Conservation (phyloP, 2,888 invertebrate species). For the Drosophila nr. medialis region DNA sequence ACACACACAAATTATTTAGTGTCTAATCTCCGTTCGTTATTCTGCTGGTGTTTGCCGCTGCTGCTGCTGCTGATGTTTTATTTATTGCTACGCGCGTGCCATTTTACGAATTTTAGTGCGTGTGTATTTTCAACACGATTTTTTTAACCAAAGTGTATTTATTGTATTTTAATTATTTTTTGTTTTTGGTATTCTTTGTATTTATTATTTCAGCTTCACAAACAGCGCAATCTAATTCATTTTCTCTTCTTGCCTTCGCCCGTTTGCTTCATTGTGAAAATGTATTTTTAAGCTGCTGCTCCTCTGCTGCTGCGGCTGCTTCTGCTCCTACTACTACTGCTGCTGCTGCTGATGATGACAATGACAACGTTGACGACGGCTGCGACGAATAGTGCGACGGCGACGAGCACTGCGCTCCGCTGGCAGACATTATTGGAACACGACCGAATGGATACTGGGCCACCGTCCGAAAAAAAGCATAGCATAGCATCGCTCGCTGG, state of each 20-base stretch:
- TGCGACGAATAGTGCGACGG: constrained; percentile 68
- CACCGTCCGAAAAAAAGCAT: constrained; percentile 62
- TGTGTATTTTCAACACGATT: constrained; percentile 28
- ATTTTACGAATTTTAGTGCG: constrained; percentile 48
- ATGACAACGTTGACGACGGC: constrained; percentile 78
- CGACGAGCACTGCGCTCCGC: constrained; percentile 69
- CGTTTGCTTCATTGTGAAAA: constrained; percentile 77
- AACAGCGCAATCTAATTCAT: constrained; percentile 54
- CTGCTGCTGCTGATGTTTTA: constrained; percentile 47
- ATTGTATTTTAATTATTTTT: constrained; percentile 19
- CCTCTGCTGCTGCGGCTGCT: constrained; percentile 41
- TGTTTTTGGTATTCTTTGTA: constrained; percentile 38
- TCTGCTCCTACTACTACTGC: constrained; percentile 37
- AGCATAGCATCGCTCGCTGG: constrained; percentile 43
- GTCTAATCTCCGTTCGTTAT: constrained; percentile 31
- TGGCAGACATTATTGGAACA: constrained; percentile 84
- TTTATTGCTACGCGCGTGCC: constrained; percentile 73
- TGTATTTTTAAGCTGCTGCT: constrained; percentile 75
- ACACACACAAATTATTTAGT: constrained; percentile 27
- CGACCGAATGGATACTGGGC: constrained; percentile 85
- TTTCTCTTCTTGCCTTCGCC: constrained; percentile 70
- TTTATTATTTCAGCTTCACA: constrained; percentile 47
- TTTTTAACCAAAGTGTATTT: constrained; percentile 32
- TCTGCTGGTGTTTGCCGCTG: constrained; percentile 15
- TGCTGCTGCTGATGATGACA: constrained; percentile 63